Percentiles rank a stretch among this genome's conserved stretches.
These are phyloP conservation scores for Hydrochoerus hydrochaeris DNA, from an alignment of 2,113 vertebrate species.

Conservation along the genomic window DNA sequence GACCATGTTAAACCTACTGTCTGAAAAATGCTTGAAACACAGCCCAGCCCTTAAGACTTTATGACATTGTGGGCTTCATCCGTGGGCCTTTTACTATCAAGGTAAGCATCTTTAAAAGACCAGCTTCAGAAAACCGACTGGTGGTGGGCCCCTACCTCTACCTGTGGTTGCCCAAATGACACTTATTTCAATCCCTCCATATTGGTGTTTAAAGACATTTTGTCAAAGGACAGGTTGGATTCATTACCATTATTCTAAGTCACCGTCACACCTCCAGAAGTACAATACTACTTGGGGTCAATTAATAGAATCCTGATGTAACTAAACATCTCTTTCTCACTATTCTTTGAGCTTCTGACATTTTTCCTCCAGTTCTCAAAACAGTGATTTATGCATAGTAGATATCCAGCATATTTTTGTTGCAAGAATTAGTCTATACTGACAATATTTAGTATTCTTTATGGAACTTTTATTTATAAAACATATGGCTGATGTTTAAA, in stretches of 20 bases:
- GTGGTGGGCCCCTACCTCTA: accelerated
- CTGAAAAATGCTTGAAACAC: background rate
- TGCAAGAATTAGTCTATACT: background rate
- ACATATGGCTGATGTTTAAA: background rate
- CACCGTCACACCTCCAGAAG: background rate
- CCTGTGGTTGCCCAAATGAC: background rate
- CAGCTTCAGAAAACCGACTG: background rate
- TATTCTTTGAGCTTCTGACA: background rate
- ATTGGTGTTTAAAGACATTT: background rate
- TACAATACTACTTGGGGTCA: background rate
- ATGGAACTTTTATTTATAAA: background rate
- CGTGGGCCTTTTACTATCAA: background rate
- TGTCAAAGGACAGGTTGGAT: background rate
- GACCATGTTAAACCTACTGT: background rate
- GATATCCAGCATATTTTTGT: background rate
- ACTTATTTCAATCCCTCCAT: background rate
- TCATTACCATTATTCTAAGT: background rate
- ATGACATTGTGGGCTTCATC: background rate
- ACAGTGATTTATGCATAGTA: background rate
- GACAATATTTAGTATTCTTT: background rate
- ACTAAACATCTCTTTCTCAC: background rate
- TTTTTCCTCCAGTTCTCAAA: background rate
- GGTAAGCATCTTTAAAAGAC: background rate
- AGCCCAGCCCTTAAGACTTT: background rate
- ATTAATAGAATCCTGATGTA: background rate